Evolutionary conservation across 2,113 vertebrate genomes (phyloP), one percentile per base, ranked within the genome.

Genomic region (Peromyscus polionotus): DNA sequence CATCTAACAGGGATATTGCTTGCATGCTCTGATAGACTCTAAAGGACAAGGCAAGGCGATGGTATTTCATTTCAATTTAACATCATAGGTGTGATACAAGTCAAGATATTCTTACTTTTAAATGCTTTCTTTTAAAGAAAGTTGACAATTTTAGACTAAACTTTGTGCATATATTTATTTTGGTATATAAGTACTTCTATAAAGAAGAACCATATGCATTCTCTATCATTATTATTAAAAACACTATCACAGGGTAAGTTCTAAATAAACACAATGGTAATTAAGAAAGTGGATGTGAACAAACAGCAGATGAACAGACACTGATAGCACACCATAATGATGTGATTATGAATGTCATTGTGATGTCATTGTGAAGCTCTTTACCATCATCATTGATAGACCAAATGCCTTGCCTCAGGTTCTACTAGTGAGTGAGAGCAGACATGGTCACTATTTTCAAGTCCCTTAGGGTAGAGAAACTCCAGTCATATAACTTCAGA

Each of bases 51-150:
- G 22, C 36, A 65, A 24, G 1, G 6, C 48, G 67, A 95, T 59
- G 22, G 68, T 48, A 93, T 91, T 97, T 91, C 73, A 90, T 89
- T 97, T 90, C 39, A 65, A 79, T 88, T 96, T 95, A 91, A 91
- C 26, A 73, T 63, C 77, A 89, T 68, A 19, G 7, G 28, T 84
- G 5, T 83, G 67, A 92, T 92, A 51, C 67, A 80, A 79, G 65
- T 45, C 73, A 95, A 92, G 13, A 7, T 63, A 59, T 8, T 72
- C 84, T 85, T 92, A 19, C 8, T 85, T 94, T 92, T 57, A 84
- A 85, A 94, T 83, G 76, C 0, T 33, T 89, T 83, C 51, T 90
- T 96, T 88, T 42, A 90, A 95, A 72, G 33, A 81, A 72, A 88
- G 36, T n/a, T 72, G 7, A 84, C 92, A 63, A 85, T 3, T 77